These are phyloP conservation scores for Lampris incognitus DNA, from an alignment of 2,113 vertebrate species.

Conservation along the genomic window DNA sequence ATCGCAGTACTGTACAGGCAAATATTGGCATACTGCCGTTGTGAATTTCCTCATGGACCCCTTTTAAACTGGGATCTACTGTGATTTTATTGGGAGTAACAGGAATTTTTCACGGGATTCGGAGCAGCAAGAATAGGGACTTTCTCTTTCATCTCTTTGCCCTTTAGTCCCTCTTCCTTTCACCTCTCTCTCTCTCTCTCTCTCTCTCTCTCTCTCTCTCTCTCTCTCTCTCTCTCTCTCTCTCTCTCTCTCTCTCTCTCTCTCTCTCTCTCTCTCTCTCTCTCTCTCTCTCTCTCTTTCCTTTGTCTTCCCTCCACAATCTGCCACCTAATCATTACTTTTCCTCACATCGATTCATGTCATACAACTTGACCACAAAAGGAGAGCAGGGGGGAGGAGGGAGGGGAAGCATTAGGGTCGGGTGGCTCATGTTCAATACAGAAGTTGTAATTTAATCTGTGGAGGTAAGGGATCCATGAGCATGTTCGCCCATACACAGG, in stretches of 20 bases:
- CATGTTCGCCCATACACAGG: not conserved
- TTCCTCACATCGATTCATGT: conserved; percentile 12
- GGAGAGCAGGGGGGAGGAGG: not conserved
- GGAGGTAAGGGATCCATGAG: not conserved
- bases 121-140: conserved; percentile 16
- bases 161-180: not conserved
- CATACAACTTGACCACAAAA: not conserved
- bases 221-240: not conserved
- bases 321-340: not conserved
- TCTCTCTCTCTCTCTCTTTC: conserved; percentile 19
- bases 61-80: conserved; percentile 9
- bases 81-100: conserved; percentile 33
- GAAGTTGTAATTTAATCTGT: not conserved
- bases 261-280: not conserved
- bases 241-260: conserved; percentile 19
- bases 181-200: not conserved
- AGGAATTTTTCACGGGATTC: conserved; percentile 24
- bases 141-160: conserved; percentile 24
- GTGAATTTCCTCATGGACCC: conserved; percentile 22
- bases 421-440: not conserved
- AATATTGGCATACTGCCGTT: conserved; percentile 26
- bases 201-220: conserved; percentile 12
- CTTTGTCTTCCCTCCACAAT: conserved; percentile 7
- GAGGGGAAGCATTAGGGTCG: too few relatives aligned
- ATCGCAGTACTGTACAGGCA: conserved; percentile 30